Conservation (phyloP, 2,888 invertebrate genomes). For the Vandiemenella viatica region DNA sequence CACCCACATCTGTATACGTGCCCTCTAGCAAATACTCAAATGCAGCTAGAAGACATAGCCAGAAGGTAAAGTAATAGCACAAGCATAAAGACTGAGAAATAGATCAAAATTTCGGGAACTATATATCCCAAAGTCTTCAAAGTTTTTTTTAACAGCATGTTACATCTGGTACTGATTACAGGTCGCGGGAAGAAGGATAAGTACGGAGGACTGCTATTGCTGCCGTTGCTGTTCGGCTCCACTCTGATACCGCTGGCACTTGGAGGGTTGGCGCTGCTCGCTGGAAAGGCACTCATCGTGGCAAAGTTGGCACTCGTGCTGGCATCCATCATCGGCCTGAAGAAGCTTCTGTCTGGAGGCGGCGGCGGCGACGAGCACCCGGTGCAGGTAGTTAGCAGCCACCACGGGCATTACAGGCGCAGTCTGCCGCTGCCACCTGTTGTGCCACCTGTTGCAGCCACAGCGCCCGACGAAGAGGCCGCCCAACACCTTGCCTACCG, state of each 20-base stretch:
- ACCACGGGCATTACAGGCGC: constrained; percentile 18
- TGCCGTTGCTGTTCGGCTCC: constrained; percentile 64
- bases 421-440: constrained; percentile 12
- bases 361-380: constrained; percentile 28
- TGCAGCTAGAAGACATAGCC: too few species aligned
- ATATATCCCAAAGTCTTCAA: too few species aligned
- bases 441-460: background rate
- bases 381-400: constrained; percentile 23
- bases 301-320: constrained; percentile 69
- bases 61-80: too few species aligned
- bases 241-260: constrained; percentile 69
- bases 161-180: constrained; percentile 18
- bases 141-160: too few species aligned
- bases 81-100: too few species aligned
- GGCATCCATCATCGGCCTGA: constrained; percentile 67
- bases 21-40: too few species aligned
- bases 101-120: too few species aligned
- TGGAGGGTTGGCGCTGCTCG: constrained; percentile 64
- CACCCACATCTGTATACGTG: too few species aligned
- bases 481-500: constrained; percentile 12
- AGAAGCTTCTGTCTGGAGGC: constrained; percentile 56
- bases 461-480: constrained; percentile 25
- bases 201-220: constrained; percentile 55
- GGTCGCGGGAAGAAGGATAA: constrained; percentile 55
- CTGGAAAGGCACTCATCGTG: constrained; percentile 73